Base-by-base conservation (phyloP, 1,140 invertebrate species). In the Pollicipes pollicipes region DNA sequence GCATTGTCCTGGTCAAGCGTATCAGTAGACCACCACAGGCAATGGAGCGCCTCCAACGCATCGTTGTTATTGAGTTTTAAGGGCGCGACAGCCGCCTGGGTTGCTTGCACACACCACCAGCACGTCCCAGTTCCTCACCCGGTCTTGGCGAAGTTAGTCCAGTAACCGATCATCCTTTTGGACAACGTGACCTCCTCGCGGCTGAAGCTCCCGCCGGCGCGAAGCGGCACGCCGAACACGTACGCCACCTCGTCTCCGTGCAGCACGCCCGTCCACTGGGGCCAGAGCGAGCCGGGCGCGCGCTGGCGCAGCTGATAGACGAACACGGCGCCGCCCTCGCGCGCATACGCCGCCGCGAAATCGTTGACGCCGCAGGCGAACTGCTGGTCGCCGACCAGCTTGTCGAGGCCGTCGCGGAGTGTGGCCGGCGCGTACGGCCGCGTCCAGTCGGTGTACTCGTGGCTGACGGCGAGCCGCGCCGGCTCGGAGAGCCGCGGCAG, bases 281-380 rank as follows among this genome's bases (percentile, higher is more conserved):
- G 83, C 83, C 83, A 84, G 0, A 77, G 78, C 67, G 28, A 66
- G 67, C 2, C 66, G 28, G 66, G 66, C 13, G 75, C 78, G 37
- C 82, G 74, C 64, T 83, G 80, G 8, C 79, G 79, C 73, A 83
- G 84, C 72, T 82, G 81, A 75, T 86, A 85, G 75, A 82, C 82
- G 75, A 81, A 86, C 31, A 84, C 81, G 70, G 76, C 74, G 70
- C 78, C 76, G 27, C 81, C 78, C 29, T 76, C 76, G 24, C 78
- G 75, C 2, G 83, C 79, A 71, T 84, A 83, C 26, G 76, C 73
- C 64, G 82, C 74, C 0, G 84, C 83, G 72, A 86, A 81, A 76
- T 96, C 90, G 79, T 95, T 94, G 31, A 95, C 90, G 76, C 90
- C 88, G 81, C 95, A 98, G 0, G 93, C 93, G 79, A 97, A 97